Conservation (phyloP, 2,113 vertebrate genomes). For the Raja brachyura region DNA sequence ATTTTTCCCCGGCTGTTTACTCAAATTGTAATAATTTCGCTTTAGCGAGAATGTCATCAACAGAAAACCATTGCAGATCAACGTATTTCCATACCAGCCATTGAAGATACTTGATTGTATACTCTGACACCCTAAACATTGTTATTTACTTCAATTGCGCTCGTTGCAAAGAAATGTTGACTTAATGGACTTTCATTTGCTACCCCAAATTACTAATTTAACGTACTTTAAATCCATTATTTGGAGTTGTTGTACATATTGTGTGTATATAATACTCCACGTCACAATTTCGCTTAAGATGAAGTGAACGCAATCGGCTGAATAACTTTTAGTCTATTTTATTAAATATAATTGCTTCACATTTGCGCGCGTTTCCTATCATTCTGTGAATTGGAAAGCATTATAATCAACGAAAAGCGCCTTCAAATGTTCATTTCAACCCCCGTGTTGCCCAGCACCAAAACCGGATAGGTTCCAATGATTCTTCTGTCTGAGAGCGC, state of each 20-base stretch:
- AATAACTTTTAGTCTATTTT: neutral
- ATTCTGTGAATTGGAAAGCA: neutral
- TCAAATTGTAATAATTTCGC: too few species aligned
- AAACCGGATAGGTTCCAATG: constrained; percentile 42
- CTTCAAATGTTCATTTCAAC: neutral
- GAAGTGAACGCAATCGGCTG: too few species aligned
- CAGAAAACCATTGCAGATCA: neutral
- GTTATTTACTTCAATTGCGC: neutral
- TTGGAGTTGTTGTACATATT: neutral
- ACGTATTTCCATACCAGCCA: neutral
- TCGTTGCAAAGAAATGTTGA: neutral
- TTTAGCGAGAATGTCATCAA: neutral
- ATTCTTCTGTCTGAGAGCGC: constrained; percentile 46
- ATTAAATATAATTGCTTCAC: neutral
- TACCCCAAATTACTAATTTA: neutral
- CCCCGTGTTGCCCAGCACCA: constrained; percentile 34
- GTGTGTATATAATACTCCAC: neutral
- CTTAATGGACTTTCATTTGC: neutral
- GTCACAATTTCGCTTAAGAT: neutral
- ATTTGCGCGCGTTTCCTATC: neutral
- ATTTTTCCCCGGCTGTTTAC: neutral
- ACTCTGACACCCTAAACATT: neutral
- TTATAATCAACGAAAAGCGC: neutral
- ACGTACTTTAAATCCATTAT: neutral
- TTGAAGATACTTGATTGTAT: neutral